Conservation (phyloP, 1,140 invertebrate genomes). For the Aethina tumida region DNA sequence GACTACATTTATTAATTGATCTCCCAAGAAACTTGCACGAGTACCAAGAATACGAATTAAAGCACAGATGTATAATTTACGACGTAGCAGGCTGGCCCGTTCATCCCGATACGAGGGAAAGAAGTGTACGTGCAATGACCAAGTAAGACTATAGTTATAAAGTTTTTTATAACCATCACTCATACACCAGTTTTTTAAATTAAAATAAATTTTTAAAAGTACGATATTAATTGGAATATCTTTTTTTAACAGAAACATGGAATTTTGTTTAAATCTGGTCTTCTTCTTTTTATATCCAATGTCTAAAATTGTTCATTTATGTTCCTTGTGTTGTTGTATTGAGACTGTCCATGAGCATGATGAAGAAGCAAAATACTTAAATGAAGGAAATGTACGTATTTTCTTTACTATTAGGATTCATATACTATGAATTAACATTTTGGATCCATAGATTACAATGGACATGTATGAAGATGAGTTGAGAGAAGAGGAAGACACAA, state of each 20-base stretch:
- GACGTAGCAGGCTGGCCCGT: slow-evolving; percentile 42
- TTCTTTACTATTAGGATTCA: too few relatives aligned
- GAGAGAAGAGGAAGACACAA: slow-evolving; percentile 26
- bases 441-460: too few relatives aligned
- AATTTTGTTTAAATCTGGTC: slow-evolving; percentile 31
- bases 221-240: too few relatives aligned
- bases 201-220: too few relatives aligned
- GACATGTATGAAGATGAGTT: slow-evolving; percentile 26
- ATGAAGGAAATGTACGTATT: too few relatives aligned
- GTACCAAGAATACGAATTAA: slow-evolving; percentile 39
- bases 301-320: slow-evolving; percentile 17
- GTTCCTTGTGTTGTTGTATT: slow-evolving; percentile 21
- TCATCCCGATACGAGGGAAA: slow-evolving; percentile 41
- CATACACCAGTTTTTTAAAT: slow-evolving; percentile 10
- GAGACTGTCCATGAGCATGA: slow-evolving; percentile 10
- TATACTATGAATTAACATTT: too few relatives aligned
- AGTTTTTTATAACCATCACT: slow-evolving; percentile 8
- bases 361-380: slow-evolving; percentile 11
- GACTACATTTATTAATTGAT: slow-evolving; percentile 37
- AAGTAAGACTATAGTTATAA: slow-evolving; percentile 11
- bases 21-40: slow-evolving; percentile 35
- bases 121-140: slow-evolving; percentile 24
- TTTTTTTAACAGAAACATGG: too few relatives aligned
- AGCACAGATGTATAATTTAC: slow-evolving; percentile 35
- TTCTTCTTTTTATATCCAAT: slow-evolving; percentile 34